These are phyloP conservation scores for Sminthurides aquaticus DNA, from an alignment of 2,888 invertebrate species.

Conservation along the genomic window DNA sequence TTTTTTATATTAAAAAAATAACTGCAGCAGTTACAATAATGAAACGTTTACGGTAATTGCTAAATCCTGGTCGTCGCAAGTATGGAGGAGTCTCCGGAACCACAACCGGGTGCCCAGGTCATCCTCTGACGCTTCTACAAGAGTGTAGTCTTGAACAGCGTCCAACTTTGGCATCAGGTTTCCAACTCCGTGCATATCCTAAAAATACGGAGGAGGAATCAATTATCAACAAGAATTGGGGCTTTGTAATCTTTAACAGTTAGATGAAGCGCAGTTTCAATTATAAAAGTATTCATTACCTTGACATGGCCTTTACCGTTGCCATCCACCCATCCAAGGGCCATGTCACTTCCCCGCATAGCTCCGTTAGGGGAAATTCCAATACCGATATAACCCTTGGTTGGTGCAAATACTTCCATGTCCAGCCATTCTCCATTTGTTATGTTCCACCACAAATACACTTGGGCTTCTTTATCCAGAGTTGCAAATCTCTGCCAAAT, in stretches of 20 bases:
- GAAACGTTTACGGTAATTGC: constrained; percentile 22
- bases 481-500: not conserved
- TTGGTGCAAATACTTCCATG: constrained; percentile 68
- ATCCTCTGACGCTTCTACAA: constrained; percentile 44
- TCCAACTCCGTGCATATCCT: constrained; percentile 44
- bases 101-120: constrained; percentile 45
- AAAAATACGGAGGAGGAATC: not conserved
- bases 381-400: constrained; percentile 76
- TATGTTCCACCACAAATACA: constrained; percentile 24
- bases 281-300: constrained; percentile 13
- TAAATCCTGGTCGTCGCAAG: constrained; percentile 44
- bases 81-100: constrained; percentile 45
- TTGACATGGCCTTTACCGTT: constrained; percentile 26
- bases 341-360: constrained; percentile 75
- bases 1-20: not conserved
- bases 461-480: not conserved
- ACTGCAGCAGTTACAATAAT: not conserved
- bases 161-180: constrained; percentile 43
- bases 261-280: not conserved
- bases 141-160: constrained; percentile 43
- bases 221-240: not conserved
- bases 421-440: not conserved
- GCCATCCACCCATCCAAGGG: constrained; percentile 80
- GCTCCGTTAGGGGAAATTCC: constrained; percentile 75
- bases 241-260: no score